Evolutionary conservation across 1,140 invertebrate genomes (phyloP).

Genomic region (Bombus terrestris): DNA sequence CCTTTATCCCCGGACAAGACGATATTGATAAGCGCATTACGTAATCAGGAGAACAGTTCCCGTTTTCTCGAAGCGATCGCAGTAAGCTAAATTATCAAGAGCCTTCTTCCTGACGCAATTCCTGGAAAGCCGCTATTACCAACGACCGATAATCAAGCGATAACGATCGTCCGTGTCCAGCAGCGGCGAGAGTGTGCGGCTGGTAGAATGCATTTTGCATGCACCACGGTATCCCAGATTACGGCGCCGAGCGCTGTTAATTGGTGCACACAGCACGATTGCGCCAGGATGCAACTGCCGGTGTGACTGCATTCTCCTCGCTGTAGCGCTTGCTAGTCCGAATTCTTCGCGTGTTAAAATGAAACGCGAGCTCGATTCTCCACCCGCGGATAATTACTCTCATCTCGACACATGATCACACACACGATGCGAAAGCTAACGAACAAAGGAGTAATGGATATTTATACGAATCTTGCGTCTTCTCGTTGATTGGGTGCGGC

Average conservation of each 20-base stretch:
- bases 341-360: slow-evolving; percentile 43
- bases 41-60: not conserved
- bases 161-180: slow-evolving; percentile 41
- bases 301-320: slow-evolving; percentile 39
- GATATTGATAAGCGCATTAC: slow-evolving; percentile 2
- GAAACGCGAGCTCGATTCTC: slow-evolving; percentile 2
- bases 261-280: slow-evolving; percentile 48
- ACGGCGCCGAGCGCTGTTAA: slow-evolving; percentile 43
- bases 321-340: not conserved
- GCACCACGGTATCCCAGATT: slow-evolving; percentile 45
- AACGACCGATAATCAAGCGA: slow-evolving; percentile 42
- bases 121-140: slow-evolving; percentile 28
- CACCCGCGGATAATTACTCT: slow-evolving; percentile 20
- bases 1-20: not conserved
- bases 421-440: not conserved
- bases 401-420: slow-evolving; percentile 1
- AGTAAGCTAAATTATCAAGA: slow-evolving; percentile 20
- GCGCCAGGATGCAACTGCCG: slow-evolving; percentile 39
- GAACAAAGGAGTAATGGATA: not conserved
- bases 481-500: not conserved
- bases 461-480: not conserved
- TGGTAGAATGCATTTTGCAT: slow-evolving; percentile 45
- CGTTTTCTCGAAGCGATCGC: not conserved
- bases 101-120: slow-evolving; percentile 28
- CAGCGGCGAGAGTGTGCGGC: not conserved